Evolutionary conservation across 2,888 invertebrate genomes (phyloP), one percentile per base, ranked within the genome.

Genomic region (Amaurobius ferox): DNA sequence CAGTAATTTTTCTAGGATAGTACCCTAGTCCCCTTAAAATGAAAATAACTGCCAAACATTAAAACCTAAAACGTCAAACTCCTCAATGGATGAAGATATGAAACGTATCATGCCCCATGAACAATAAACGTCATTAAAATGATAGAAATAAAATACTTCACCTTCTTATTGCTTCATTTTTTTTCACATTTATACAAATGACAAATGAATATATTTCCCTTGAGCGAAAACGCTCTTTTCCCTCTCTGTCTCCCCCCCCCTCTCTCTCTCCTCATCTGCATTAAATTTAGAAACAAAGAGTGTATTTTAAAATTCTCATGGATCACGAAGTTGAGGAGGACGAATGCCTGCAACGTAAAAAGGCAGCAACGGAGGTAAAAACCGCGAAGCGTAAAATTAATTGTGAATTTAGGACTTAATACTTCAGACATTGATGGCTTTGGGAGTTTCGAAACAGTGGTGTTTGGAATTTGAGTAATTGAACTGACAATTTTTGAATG

Each of bases 371-470:
- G 16, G 23, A 55, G 55, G 55, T 55, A 55, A 55, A 55, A 55
- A 55, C 23, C 55, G 11, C 11, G 19, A 55, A 55, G 55, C 55
- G 55, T 55, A 55, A 55, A 55, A 55, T 55, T 55, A 55, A 55
- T 55, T 55, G 19, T 55, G 55, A 55, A 55, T 55, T 55, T 55
- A 23, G 23, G 55, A 23, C 23, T 55, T 23, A 55, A 55, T 23
- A 55, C 16, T 55, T 55, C 55, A 55, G 23, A 23, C 19, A 23
- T 55, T 55, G 55, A 55, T 55, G 55, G 6, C 2, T 55, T 55
- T 55, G 55, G 23, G 16, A 2, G 44, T 44, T 7, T 44, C 16
- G 16, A 44, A 44, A 35, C 9, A 35, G 9, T 9, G 5, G 35
- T 35, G 35, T 5, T 5, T 5, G 5, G 35, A 35, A 35, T 35